Evolutionary conservation across 2,888 invertebrate species (phyloP).

Genomic region (Serrognathus titanus): DNA sequence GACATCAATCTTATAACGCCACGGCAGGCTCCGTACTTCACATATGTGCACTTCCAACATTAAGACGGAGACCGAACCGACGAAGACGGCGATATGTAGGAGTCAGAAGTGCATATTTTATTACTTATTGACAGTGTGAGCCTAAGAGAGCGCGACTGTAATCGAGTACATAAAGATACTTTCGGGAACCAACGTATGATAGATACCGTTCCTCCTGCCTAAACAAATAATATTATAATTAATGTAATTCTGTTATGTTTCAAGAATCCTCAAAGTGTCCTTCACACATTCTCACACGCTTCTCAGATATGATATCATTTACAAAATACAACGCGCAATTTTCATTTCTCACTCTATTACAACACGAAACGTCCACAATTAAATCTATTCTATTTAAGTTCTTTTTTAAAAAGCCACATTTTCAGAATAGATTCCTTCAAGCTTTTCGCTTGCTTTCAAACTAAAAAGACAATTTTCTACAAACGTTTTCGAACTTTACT

Average conservation of each 20-base stretch:
- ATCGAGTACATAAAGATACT: conserved; percentile 29
- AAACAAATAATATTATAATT: conserved; percentile 7
- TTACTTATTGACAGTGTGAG: conserved; percentile 39
- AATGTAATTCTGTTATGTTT: background rate
- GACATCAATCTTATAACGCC: conserved; percentile 6
- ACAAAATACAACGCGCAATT: too few species aligned
- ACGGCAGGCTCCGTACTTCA: conserved; percentile 16
- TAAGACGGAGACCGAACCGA: conserved; percentile 16
- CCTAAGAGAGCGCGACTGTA: conserved; percentile 29
- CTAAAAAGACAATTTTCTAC: too few species aligned
- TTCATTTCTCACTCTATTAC: too few species aligned
- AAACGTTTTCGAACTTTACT: too few species aligned
- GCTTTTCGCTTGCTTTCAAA: too few species aligned
- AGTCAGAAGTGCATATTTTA: conserved; percentile 39
- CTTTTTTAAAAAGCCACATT: too few species aligned
- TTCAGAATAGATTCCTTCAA: too few species aligned
- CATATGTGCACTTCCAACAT: conserved; percentile 19
- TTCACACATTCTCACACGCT: too few species aligned
- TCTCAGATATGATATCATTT: too few species aligned
- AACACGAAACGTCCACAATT: too few species aligned
- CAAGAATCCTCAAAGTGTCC: too few species aligned
- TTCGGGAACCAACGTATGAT: conserved; percentile 17
- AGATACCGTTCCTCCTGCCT: conserved; percentile 9
- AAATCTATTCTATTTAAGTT: too few species aligned
- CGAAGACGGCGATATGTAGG: conserved; percentile 25